Evolutionary conservation across 2,888 invertebrate species (phyloP), one percentile per base, ranked within the genome.

Genomic region (Chloromyia formosa): DNA sequence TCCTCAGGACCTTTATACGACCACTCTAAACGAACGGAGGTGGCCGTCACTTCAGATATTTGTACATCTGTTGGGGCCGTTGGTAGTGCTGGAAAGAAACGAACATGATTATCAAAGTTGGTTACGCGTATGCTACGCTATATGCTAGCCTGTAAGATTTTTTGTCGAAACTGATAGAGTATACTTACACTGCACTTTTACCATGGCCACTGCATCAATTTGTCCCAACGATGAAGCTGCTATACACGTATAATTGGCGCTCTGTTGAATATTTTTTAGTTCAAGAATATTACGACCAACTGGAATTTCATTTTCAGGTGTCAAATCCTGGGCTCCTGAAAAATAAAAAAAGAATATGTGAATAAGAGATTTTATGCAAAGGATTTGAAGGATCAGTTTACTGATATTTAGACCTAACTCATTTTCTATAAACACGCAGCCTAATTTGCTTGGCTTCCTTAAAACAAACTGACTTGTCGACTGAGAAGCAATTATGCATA

Each of bases 241-340:
- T 77, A 96, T 93, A 84, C 98, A 99, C 0, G 98, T 98, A 87
- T 96, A 99, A 87, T 98, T 98, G 22, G 94, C 95, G 0, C 97
- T 95, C 83, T 96, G 93, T 80, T 93, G 90, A 78, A 99, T 94
- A 82, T 96, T 92, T 69, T 90, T 92, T 78, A 99, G 86, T 80
- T 92, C 90, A 58, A 99, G 88, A 14, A 95, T 93, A 86, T 98
- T 98, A 76, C 92, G 91, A 27, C 95, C 94, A 64, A 95, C 89
- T 0, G 94, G 92, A 74, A 95, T 89, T 80, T 94, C 92, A 85
- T 96, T 95, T 84, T 95, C 95, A 0, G 95, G 94, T 0, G 95
- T 95, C 78, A 96, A 86, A 86, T 96, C 96, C 83, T 91, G 91
- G 10, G 91, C 88, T 72, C 92, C 90, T 89, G 79, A 12, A 49